Percentiles rank a stretch among this genome's conserved stretches.
These are phyloP conservation scores for Ips nitidus DNA, from an alignment of 1,140 invertebrate species.

Conservation along the genomic window DNA sequence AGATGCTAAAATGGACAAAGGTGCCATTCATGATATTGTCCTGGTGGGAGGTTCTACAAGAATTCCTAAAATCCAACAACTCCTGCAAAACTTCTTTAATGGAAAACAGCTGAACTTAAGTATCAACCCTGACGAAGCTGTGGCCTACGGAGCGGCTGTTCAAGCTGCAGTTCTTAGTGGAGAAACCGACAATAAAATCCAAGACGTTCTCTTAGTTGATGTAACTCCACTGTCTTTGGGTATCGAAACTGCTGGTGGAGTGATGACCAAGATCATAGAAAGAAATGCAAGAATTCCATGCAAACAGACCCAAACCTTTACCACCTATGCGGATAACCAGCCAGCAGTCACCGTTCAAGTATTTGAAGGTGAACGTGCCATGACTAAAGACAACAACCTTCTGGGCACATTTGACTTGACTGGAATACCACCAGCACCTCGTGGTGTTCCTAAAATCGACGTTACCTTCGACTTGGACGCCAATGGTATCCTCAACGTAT, in stretches of 20 bases:
- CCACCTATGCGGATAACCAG: constrained; percentile 71
- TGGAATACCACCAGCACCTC: constrained; percentile 59
- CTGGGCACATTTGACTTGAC: constrained; percentile 76
- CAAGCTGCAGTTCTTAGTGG: constrained; percentile 47
- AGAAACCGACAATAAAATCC: constrained; percentile 14
- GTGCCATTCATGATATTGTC: constrained; percentile 67
- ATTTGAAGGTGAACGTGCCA: constrained; percentile 56
- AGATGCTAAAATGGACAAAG: constrained; percentile 70
- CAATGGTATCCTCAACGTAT: constrained; percentile 62
- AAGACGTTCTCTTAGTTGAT: constrained; percentile 59
- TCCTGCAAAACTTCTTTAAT: constrained; percentile 52
- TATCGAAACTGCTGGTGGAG: constrained; percentile 63
- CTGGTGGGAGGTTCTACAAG: constrained; percentile 72
- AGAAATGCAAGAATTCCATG: too few species aligned
- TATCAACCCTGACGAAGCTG: constrained; percentile 45
- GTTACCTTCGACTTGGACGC: too few species aligned
- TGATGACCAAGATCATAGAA: constrained; percentile 9
- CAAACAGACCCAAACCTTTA: constrained; percentile 56
- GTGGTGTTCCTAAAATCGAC: constrained; percentile 59
- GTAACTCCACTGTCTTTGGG: constrained; percentile 61
- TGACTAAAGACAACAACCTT: constrained; percentile 77
- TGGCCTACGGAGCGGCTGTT: constrained; percentile 57
- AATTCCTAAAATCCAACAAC: constrained; percentile 52
- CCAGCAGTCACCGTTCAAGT: constrained; percentile 65
- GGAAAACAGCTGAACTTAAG: constrained; percentile 56